Evolutionary conservation across 2,888 invertebrate genomes (phyloP).

Genomic region (Geophilus truncorum): DNA sequence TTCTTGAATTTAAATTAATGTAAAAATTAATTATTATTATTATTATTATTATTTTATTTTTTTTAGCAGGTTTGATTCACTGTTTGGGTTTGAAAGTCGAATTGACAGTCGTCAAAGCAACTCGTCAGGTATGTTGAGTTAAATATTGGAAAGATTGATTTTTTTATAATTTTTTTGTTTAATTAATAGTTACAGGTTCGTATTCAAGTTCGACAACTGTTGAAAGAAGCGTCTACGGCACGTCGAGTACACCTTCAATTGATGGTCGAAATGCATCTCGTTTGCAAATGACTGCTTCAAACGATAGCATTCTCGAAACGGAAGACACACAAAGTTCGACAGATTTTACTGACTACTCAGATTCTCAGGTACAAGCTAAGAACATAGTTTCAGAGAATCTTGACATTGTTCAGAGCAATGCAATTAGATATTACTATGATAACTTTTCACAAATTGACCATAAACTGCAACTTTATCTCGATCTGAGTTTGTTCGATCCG

Average conservation of each 20-base stretch:
- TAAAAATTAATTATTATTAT: not conserved
- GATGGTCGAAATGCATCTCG: not conserved
- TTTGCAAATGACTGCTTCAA: not conserved
- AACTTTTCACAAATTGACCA: slow-evolving; percentile 36
- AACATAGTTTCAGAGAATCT: no score
- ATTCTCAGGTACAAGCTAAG: not conserved
- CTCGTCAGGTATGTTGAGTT: not conserved
- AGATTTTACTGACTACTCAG: not conserved
- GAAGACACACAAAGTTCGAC: not conserved
- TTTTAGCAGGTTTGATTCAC: not conserved
- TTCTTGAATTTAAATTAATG: not conserved
- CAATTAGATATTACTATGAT: slow-evolving; percentile 33
- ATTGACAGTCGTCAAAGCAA: not conserved
- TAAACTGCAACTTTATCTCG: slow-evolving; percentile 33
- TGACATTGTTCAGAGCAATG: not conserved
- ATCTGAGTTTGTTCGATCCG: slow-evolving; percentile 33
- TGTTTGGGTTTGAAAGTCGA: not conserved
- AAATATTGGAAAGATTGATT: not conserved
- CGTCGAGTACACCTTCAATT: not conserved
- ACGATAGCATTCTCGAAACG: not conserved
- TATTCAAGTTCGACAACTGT: not conserved
- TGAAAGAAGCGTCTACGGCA: not conserved
- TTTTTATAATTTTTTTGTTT: not conserved
- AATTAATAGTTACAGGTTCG: not conserved
- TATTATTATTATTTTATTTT: not conserved